A percentile compares a stretch with the other conserved stretches of the same genome.
These are phyloP conservation scores for Cloeon dipterum DNA, from an alignment of 2,888 invertebrate species.

Conservation along the genomic window DNA sequence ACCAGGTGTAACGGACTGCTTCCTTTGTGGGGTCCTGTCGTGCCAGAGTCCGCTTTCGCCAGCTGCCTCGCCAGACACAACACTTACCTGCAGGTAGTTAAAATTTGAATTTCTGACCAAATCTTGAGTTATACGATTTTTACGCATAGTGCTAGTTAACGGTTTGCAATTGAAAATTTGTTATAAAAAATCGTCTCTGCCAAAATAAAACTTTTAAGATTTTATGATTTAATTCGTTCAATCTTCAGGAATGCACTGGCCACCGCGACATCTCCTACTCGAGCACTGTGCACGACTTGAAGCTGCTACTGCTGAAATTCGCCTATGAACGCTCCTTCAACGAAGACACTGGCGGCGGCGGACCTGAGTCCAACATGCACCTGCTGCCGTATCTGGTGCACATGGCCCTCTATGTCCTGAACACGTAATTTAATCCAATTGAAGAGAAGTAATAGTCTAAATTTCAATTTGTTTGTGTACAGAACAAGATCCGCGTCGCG, in stretches of 20 bases:
- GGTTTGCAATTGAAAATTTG: too few species aligned
- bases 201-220: too few species aligned
- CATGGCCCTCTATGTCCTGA: constrained; percentile 82
- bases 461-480: too few species aligned
- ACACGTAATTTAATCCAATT: constrained; percentile 37
- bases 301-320: constrained; percentile 67
- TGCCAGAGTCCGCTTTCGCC: constrained; percentile 79
- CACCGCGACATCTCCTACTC: constrained; percentile 49
- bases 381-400: constrained; percentile 84
- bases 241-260: constrained; percentile 15
- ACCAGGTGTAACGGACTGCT: constrained; percentile 91
- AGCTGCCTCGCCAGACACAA: constrained; percentile 83
- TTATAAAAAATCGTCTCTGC: too few species aligned
- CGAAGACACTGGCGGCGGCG: constrained; percentile 92
- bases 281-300: constrained; percentile 78
- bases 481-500: constrained; percentile 32
- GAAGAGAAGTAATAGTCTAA: not conserved
- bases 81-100: constrained; percentile 42
- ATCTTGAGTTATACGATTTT: too few species aligned
- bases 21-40: constrained; percentile 91
- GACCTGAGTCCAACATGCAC: constrained; percentile 92
- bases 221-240: not conserved
- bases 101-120: too few species aligned
- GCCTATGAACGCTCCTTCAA: constrained; percentile 90
- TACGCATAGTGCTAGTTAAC: too few species aligned